Percentiles rank a stretch among this genome's conserved stretches.
Conservation (phyloP, 2,113 vertebrate genomes). For the Mastomys coucha region DNA sequence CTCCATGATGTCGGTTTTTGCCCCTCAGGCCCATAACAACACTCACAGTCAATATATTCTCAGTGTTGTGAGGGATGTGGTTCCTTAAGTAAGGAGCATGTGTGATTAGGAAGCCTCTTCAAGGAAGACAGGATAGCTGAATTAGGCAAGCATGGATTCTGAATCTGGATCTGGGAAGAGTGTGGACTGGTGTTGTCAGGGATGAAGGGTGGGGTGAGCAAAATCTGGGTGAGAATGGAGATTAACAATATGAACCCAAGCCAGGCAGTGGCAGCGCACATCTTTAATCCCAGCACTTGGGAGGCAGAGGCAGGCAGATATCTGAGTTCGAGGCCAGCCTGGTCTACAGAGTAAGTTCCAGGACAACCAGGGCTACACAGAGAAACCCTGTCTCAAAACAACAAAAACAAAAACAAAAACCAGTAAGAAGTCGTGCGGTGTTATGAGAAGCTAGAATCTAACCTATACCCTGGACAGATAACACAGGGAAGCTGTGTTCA, state of each 20-base stretch:
- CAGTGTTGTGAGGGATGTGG: background rate
- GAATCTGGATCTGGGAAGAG: conserved; percentile 36
- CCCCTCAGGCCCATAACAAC: background rate
- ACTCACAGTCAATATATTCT: background rate
- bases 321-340: no score
- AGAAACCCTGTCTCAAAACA: no score
- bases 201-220: background rate
- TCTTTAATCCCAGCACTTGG: no score
- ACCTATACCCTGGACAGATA: background rate
- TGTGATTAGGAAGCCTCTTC: conserved; percentile 29
- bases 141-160: conserved; percentile 34
- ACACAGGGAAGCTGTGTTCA: background rate
- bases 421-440: background rate
- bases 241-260: background rate
- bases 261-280: no score
- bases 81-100: background rate
- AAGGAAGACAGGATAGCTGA: background rate
- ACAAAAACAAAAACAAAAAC: no score
- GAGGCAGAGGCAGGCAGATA: no score
- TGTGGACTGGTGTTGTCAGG: conserved; percentile 18
- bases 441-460: background rate
- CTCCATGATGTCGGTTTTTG: background rate
- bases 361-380: no score
- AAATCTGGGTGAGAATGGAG: conserved; percentile 13
- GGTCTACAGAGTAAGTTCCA: no score